Evolutionary conservation across 1,140 invertebrate genomes (phyloP), one percentile per base, ranked within the genome.

Genomic region (Episyrphus balteatus): DNA sequence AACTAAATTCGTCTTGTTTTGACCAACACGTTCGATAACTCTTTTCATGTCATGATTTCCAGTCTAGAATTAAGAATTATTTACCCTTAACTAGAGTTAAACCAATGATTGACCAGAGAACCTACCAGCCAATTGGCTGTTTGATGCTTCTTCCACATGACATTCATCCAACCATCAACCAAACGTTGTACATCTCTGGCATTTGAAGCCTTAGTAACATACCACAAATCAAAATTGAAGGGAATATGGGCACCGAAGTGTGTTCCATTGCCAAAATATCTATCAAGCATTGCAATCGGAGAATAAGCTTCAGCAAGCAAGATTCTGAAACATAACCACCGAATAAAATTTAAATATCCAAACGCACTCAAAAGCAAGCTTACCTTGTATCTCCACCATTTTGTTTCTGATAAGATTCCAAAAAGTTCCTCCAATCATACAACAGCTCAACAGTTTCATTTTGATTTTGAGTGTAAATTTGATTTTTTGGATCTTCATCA

Each of bases 291-390:
- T 6, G 73, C 55, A 19, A 77, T 61, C 45, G 56, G 58, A 0
- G 74, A 71, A 52, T 36, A 83, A 1, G 76, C 76, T 66, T 87
- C 84, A 0, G 77, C 77, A 70, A 86, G 75, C 70, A 87, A 75
- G 3, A 84, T 14, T 39, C n/a, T 34, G n/a, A n/a, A n/a, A n/a
- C n/a, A n/a, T n/a, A n/a, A n/a, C n/a, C n/a, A n/a, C n/a, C n/a
- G n/a, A n/a, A n/a, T n/a, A n/a, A n/a, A n/a, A n/a, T n/a, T n/a
- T n/a, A n/a, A n/a, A n/a, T n/a, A n/a, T n/a, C n/a, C n/a, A n/a
- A n/a, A n/a, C n/a, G n/a, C n/a, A n/a, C n/a, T n/a, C n/a, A n/a
- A n/a, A n/a, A n/a, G n/a, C 21, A 26, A 26, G 3, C 21, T 26
- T 8, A 26, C 21, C 14, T 36, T 5, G 34, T 36, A 5, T 36